phyloP scores from a whole-genome alignment of 2,888 invertebrate genomes.

The Andrena dorsata region DNA sequence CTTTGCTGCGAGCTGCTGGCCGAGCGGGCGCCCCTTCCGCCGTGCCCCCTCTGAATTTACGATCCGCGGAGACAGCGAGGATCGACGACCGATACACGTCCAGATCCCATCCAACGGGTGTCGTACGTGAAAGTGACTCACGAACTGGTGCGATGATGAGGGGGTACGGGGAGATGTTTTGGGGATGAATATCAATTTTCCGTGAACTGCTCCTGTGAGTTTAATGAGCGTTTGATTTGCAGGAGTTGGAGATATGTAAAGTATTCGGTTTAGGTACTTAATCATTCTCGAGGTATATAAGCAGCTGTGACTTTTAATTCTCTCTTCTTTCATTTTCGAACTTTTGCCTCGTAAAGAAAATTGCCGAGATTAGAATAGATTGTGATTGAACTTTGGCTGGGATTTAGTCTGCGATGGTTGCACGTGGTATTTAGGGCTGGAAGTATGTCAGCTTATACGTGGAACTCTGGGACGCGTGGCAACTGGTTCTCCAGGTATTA shows the following conservation, averaged over 20 bases:
- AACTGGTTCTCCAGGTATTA: slow-evolving; percentile 6
- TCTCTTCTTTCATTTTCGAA: too few species aligned
- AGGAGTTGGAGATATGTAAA: too few species aligned
- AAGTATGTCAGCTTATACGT: not conserved
- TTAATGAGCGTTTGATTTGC: too few species aligned
- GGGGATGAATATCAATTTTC: too few species aligned
- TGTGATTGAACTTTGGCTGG: too few species aligned
- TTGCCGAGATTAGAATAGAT: too few species aligned
- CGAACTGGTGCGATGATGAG: slow-evolving; percentile 53
- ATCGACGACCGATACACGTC: slow-evolving; percentile 77
- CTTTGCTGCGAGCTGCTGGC: slow-evolving; percentile 28
- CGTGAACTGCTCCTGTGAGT: too few species aligned
- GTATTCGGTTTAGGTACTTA: too few species aligned
- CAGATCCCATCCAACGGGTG: slow-evolving; percentile 77
- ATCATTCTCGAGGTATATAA: too few species aligned
- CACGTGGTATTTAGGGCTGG: not conserved
- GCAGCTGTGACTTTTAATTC: too few species aligned
- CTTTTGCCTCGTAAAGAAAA: too few species aligned
- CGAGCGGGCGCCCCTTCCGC: slow-evolving; percentile 42
- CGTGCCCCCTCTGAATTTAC: slow-evolving; percentile 77
- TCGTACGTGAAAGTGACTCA: slow-evolving; percentile 67
- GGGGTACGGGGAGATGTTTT: not conserved
- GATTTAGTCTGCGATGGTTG: not conserved
- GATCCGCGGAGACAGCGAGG: slow-evolving; percentile 74
- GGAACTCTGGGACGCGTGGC: slow-evolving; percentile 1